Conservation (phyloP, 2,797 vertebrate genomes). For the Microctenopoma stevenorrisi region DNA sequence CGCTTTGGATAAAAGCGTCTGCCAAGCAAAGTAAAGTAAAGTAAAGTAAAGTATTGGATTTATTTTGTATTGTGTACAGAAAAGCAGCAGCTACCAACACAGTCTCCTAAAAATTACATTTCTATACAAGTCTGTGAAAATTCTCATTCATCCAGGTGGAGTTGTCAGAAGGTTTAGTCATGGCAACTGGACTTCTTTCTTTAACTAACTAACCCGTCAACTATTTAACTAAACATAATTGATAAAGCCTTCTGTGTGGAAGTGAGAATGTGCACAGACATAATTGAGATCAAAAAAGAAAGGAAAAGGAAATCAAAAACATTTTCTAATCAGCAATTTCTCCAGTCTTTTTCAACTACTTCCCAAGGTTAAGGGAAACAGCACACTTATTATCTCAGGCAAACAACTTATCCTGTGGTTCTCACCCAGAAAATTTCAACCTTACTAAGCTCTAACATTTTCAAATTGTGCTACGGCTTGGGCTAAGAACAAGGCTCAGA, state of each 20-base stretch:
- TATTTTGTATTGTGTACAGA: neutral
- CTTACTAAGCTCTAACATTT: slow-evolving; percentile 16
- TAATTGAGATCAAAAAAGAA: neutral
- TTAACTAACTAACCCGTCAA: no score
- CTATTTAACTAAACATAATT: no score
- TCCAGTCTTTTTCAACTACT: slow-evolving; percentile 14
- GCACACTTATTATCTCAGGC: slow-evolving; percentile 3
- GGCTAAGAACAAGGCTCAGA: neutral
- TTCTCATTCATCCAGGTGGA: no score
- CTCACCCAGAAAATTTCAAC: slow-evolving; percentile 26
- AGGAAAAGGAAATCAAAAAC: slow-evolving; percentile 2
- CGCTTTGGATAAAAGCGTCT: no score
- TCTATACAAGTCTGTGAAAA: no score
- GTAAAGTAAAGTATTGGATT: neutral
- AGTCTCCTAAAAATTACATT: no score
- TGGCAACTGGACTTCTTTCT: no score
- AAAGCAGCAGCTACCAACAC: neutral
- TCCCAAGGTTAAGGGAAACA: slow-evolving; percentile 18
- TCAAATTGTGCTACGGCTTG: neutral
- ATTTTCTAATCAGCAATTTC: slow-evolving; percentile 32
- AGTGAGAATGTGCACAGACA: neutral
- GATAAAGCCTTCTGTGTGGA: no score
- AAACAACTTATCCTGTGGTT: slow-evolving; percentile 22
- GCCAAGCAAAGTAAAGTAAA: no score
- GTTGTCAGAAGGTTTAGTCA: no score